Evolutionary conservation across 1,140 invertebrate genomes (phyloP).

Genomic region (Drosophila sulfurigaster): DNA sequence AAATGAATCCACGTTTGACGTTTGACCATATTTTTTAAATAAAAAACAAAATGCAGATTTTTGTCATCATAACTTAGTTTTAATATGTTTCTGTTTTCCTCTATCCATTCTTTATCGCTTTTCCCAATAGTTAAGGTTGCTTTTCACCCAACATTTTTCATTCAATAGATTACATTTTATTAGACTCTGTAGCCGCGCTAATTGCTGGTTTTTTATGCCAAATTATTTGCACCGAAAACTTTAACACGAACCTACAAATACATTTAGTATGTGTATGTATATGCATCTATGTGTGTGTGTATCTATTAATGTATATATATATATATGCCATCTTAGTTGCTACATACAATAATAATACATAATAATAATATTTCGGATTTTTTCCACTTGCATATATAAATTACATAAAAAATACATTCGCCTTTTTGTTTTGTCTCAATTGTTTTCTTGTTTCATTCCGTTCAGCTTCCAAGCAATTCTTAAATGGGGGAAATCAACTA

Average conservation of each 20-base stretch:
- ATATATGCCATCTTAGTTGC: conserved; percentile 56
- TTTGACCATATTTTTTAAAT: conserved; percentile 20
- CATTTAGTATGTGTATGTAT: conserved; percentile 17
- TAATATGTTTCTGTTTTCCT: conserved; percentile 53
- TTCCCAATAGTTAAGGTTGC: conserved; percentile 78
- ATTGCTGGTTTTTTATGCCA: conserved; percentile 46
- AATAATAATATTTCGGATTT: conserved; percentile 34
- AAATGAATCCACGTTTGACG: conserved; percentile 2
- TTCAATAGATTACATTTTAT: conserved; percentile 50
- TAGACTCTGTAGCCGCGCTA: conserved; percentile 67
- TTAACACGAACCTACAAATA: conserved; percentile 42
- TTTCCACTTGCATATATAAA: conserved; percentile 57
- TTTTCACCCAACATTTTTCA: conserved; percentile 45
- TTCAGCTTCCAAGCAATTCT: conserved; percentile 46
- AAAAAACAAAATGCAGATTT: conserved; percentile 64
- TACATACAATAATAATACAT: conserved; percentile 56
- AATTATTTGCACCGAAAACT: conserved; percentile 53
- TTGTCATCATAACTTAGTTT: conserved; percentile 73
- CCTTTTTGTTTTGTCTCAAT: conserved; percentile 38
- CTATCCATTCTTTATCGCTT: conserved; percentile 14
- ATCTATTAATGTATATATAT: conserved; percentile 17
- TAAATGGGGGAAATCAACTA: conserved; percentile 52
- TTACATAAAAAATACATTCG: conserved; percentile 78
- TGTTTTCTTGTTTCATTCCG: conserved; percentile 35
- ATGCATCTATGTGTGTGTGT: conserved; percentile 21